These are phyloP conservation scores for Nomada lathburiana DNA, from an alignment of 2,888 invertebrate genomes.

Conservation along the genomic window DNA sequence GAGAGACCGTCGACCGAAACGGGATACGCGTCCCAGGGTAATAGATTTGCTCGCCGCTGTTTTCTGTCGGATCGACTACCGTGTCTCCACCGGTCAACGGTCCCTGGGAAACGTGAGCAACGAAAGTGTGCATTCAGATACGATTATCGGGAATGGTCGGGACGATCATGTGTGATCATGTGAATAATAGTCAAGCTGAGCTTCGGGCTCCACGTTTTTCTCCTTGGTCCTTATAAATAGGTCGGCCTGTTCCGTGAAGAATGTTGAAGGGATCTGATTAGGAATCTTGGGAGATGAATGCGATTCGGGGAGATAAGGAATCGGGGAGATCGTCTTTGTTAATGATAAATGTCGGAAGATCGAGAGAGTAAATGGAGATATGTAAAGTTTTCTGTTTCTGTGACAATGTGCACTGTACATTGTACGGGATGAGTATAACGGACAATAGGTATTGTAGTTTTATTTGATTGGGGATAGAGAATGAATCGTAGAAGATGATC, in stretches of 20 bases:
- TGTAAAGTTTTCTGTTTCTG: no score
- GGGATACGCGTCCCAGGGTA: conserved; percentile 57
- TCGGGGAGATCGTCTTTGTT: neutral
- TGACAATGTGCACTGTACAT: no score
- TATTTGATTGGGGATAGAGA: no score
- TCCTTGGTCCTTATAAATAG: neutral
- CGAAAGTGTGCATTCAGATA: conserved; percentile 31
- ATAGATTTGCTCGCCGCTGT: conserved; percentile 50
- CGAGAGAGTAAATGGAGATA: no score
- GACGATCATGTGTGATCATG: neutral
- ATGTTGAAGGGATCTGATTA: neutral
- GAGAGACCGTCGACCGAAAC: conserved; percentile 68
- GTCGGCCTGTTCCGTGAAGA: neutral
- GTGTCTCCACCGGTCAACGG: conserved; percentile 45
- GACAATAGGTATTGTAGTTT: no score
- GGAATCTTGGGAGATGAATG: neutral
- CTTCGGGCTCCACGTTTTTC: neutral
- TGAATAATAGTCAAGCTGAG: conserved; percentile 3
- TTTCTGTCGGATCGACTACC: conserved; percentile 34
- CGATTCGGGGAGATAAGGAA: neutral
- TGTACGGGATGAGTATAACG: no score
- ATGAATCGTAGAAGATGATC: no score
- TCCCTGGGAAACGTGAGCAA: conserved; percentile 39
- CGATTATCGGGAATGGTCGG: conserved; percentile 31
- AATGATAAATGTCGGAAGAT: neutral